These are phyloP conservation scores for Ips nitidus DNA, from an alignment of 1,140 invertebrate genomes.

Conservation along the genomic window DNA sequence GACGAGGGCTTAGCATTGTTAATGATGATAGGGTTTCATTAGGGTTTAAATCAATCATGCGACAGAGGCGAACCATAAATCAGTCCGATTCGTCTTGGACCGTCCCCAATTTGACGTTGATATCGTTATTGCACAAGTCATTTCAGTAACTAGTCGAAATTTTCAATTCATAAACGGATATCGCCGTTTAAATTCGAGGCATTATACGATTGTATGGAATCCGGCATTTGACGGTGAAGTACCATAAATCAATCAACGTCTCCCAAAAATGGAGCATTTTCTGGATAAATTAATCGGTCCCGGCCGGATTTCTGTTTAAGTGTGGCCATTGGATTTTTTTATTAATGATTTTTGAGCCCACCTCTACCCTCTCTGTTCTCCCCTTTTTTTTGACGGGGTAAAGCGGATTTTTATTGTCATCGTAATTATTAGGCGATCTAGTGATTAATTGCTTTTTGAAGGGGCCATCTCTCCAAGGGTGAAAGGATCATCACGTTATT, in stretches of 20 bases:
- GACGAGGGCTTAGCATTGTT: background rate
- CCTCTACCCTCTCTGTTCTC: no score
- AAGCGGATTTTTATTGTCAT: constrained; percentile 23
- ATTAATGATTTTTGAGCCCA: constrained; percentile 17
- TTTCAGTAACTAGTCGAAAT: background rate
- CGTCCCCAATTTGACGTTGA: background rate
- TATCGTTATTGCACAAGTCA: background rate
- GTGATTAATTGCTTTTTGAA: constrained; percentile 23
- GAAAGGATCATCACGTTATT: constrained; percentile 5
- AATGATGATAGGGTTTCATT: background rate
- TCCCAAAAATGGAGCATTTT: constrained; percentile 25
- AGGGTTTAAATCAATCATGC: background rate
- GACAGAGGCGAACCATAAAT: background rate
- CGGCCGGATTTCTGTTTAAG: constrained; percentile 18
- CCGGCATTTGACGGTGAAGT: constrained; percentile 15
- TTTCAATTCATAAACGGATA: background rate
- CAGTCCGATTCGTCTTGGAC: background rate
- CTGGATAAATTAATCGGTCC: constrained; percentile 29
- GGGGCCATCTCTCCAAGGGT: background rate
- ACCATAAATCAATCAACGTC: constrained; percentile 28
- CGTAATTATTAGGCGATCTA: constrained; percentile 9
- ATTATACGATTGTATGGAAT: constrained; percentile 22
- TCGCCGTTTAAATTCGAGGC: no score
- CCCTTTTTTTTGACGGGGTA: background rate
- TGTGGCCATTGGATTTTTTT: constrained; percentile 19